Evolutionary conservation across 53 echinoderm and acorn worm species (phyloP).

Genomic region (Holothuria leucospilota): DNA sequence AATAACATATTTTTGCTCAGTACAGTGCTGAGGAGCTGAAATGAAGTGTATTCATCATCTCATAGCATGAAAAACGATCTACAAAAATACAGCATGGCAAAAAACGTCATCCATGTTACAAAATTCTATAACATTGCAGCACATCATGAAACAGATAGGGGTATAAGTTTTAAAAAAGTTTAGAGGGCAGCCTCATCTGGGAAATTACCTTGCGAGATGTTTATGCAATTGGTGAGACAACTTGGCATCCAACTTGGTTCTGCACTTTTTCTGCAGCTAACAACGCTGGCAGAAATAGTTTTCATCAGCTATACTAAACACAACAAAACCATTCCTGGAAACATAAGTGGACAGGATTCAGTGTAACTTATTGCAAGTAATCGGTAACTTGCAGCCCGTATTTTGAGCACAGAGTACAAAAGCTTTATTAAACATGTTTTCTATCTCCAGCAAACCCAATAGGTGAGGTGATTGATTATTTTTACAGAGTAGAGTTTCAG

Average conservation of each 20-base stretch:
- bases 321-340: constrained; percentile 36
- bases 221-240: constrained; percentile 55
- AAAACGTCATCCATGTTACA: constrained; percentile 62
- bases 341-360: constrained; percentile 64
- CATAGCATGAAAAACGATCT: constrained; percentile 76
- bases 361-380: constrained; percentile 58
- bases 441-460: constrained; percentile 19
- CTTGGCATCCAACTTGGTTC: constrained; percentile 64
- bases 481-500: no score
- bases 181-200: not conserved
- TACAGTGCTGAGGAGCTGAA: constrained; percentile 66
- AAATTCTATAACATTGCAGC: constrained; percentile 44
- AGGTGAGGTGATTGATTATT: constrained; percentile 37
- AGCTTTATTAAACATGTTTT: constrained; percentile 26
- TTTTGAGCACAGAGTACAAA: constrained; percentile 45
- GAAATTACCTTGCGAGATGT: constrained; percentile 63
- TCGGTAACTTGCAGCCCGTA: constrained; percentile 74
- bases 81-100: constrained; percentile 30
- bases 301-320: constrained; percentile 53
- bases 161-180: constrained; percentile 52
- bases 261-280: constrained; percentile 60
- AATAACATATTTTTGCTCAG: constrained; percentile 81
- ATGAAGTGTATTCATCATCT: constrained; percentile 73
- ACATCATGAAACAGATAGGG: constrained; percentile 59
- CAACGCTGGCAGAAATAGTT: constrained; percentile 64